Base-by-base conservation (phyloP, 2,888 invertebrate genomes). In the Mythimna pallens region DNA sequence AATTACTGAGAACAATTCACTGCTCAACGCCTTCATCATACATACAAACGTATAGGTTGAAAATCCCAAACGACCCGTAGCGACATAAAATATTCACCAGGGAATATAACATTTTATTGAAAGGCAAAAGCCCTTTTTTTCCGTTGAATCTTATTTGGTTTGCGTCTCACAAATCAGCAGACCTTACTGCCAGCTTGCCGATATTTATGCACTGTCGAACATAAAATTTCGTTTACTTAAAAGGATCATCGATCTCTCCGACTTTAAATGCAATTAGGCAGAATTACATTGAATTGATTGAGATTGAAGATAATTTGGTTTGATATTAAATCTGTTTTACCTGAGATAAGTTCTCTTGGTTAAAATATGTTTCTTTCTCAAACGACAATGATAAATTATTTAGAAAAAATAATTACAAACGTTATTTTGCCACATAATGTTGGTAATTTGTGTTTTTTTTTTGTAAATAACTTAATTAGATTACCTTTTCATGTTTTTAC, bases 221-320 rank as follows among this genome's bases (percentile, higher is more conserved):
- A 22, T 12, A 52, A 5, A 64, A 81, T n/a, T 61, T 65, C 20
- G 20, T 70, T 77, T 50, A 6, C 58, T 2, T 40, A 43, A 64
- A 64, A 76, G 36, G 70, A 34, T 58, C 65, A 34, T 50, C n/a
- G 43, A 68, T 65, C 77, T 73, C 64, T 36, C n/a, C 7, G 52
- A 47, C 52, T 40, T 65, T 58, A 54, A 70, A 65, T 70, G 47
- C 25, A 66, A 55, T 54, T 20, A 7, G 55, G 3, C 3, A 22
- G 57, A 57, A 73, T 50, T 3, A 57, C 9, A 67, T 43, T 50
- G 12, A n/a, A 68, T 61, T 54, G 52, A 76, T 69, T 65, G 40
- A 54, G 17, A 66, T 58, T 58, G 54, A 50, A 7, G 43, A 58
- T 61, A 63, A 58, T 63, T 78, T 43, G 17, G 10, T 10, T 76